Conservation (phyloP, 2,113 vertebrate species). For the Percopsis transmontana region DNA sequence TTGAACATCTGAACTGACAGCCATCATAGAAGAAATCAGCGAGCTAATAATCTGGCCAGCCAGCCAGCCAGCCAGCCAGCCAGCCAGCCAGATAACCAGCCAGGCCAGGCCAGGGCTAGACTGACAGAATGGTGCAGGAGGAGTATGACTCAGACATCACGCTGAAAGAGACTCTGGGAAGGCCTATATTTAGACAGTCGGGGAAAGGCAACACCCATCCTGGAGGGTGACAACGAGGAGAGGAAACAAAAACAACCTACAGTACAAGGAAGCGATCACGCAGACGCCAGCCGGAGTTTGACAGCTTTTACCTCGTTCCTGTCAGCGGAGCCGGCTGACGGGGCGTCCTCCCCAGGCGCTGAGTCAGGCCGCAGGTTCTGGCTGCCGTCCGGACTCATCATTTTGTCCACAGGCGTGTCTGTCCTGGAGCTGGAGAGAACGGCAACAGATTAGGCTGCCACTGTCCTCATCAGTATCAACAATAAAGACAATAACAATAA, state of each 20-base stretch:
- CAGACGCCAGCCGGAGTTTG: not conserved
- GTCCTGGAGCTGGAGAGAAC: constrained; percentile 78
- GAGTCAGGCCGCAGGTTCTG: constrained; percentile 76
- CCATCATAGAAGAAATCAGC: no score
- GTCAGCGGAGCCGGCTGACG: constrained; percentile 73
- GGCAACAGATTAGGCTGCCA: not conserved
- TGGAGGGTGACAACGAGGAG: not conserved
- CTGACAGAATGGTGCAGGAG: not conserved
- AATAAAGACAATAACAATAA: no score
- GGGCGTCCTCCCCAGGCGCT: constrained; percentile 84
- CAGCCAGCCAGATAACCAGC: not conserved
- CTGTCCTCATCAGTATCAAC: not conserved
- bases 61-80: not conserved
- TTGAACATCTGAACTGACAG: no score
- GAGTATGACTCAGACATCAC: not conserved
- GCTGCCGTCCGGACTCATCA: constrained; percentile 77
- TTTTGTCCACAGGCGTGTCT: constrained; percentile 91
- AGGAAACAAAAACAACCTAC: constrained; percentile 7
- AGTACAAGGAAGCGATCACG: not conserved
- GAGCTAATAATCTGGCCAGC: no score
- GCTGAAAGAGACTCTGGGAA: constrained; percentile 7
- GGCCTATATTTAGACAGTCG: constrained; percentile 22
- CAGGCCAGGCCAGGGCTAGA: constrained; percentile 3
- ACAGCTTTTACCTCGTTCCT: constrained; percentile 88
- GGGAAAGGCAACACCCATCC: constrained; percentile 23